Conservation (phyloP, 2,888 invertebrate species). For the Chrysomela aeneicollis region DNA sequence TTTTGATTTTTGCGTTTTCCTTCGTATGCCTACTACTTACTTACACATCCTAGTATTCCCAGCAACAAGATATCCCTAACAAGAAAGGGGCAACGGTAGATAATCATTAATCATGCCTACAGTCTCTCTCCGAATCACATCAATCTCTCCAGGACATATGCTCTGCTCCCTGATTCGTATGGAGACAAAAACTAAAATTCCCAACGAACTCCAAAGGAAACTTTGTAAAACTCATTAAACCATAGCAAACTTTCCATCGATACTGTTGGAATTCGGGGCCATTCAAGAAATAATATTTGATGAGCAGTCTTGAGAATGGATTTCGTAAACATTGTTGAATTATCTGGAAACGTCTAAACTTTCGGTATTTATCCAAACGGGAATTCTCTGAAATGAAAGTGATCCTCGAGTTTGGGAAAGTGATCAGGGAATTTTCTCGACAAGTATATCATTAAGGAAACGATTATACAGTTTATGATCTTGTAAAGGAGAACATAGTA, state of each 20-base stretch:
- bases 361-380: too few species aligned
- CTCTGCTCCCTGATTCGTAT: background rate
- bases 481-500: too few species aligned
- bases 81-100: background rate
- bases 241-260: background rate
- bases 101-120: background rate
- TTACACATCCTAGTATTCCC: too few species aligned
- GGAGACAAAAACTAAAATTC: background rate
- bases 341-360: background rate
- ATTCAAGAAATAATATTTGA: background rate
- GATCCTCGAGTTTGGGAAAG: too few species aligned
- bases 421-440: too few species aligned
- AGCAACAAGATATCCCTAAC: too few species aligned
- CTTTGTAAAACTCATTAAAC: background rate
- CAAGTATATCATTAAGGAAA: conserved; percentile 12
- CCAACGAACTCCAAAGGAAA: background rate
- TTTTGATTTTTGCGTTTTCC: too few species aligned
- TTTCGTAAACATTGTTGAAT: background rate
- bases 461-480: too few species aligned
- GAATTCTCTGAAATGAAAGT: too few species aligned
- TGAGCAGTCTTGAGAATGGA: background rate
- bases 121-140: background rate
- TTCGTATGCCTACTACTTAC: too few species aligned
- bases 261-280: background rate
- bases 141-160: conserved; percentile 1